Base-by-base conservation (phyloP, 2,888 invertebrate genomes). In the Protonemura montana region DNA sequence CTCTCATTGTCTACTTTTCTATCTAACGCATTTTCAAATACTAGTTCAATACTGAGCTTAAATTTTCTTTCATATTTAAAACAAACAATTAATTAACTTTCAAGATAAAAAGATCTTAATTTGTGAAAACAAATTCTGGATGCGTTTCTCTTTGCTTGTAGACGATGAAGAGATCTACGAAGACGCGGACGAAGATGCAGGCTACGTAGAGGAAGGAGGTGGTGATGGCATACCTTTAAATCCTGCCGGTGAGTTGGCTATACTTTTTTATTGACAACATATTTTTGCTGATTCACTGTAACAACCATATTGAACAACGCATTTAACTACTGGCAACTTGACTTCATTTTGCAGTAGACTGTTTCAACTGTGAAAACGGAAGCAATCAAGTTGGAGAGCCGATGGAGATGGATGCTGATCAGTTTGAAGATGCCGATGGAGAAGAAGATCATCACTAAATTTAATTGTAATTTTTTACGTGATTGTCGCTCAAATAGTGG, bases 371-470 rank as follows among this genome's bases (percentile, higher is more conserved):
- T 2, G 59, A 59, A 21, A 59, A 59, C 21, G 88, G 83, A 81
- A 86, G 82, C 80, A 88, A 90, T 82, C 91, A 91, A 89, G 90
- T 90, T 27, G 92, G 92, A 41, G 92, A 93, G 89, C 91, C 90
- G 87, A 91, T 92, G 91, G 92, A 92, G 86, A 89, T 91, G 80
- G 91, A 92, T 88, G 92, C 92, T 80, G 92, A 92, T 85, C 93
- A 93, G 88, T 94, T 94, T 89, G 93, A 94, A 90, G 94, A 94
- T 90, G 94, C 94, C 41, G 94, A 94, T 30, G 84, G 84, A 21
- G 59, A 59, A 28, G 5, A 76, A 84, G 28, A 84, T 59, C 21
- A 59, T 10, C 59, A 21, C 59, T 21, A 21, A 21, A 16, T 59
- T 59, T 59, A 16, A 59, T 59, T 59, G 16, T 59, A 59, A 1